Base-by-base conservation (phyloP, 2,888 invertebrate genomes). In the Phania funesta region DNA sequence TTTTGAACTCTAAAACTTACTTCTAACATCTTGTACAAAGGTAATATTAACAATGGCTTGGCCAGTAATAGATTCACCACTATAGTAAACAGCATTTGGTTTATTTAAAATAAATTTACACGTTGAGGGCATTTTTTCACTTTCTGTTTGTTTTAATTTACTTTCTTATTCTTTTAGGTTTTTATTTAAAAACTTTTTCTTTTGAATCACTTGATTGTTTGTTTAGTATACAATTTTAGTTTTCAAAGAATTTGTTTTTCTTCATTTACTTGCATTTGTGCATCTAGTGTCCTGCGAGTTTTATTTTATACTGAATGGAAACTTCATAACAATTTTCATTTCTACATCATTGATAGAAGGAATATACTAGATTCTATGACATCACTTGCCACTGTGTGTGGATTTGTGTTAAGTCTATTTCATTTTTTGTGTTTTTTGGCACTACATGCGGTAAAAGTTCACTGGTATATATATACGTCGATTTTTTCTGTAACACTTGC, bases 1-100 rank as follows among this genome's bases (percentile, higher is more conserved):
- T 32, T 20, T 22, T n/a, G 44, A 35, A n/a, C 8, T 24, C 16
- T 2, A 11, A 29, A 64, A 80, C 80, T 82, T 70, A 85, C 85
- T 78, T 73, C 83, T 50, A 7, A 85, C 83, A 48, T 46, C 74
- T 44, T 85, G 84, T 3, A 83, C 83, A 56, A 60, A 75, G 1
- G 76, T 82, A 32, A 84, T 84, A 50, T 73, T 67, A 7, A 84
- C 71, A 2, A 67, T 46, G 2, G 84, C 75, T 35, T 77, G 77
- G 16, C 89, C 88, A 83, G 85, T 87, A 41, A 88, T 85, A 35
- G 85, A 85, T 79, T 88, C 88, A 11, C 88, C 88, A 41, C 88
- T 88, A 32, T 87, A 88, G 62, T 89, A 88, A 29, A 88, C 85
- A 13, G 87, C 86, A 52, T 87, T 83, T 9, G 85, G 86, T 1